Conservation (phyloP, 2,888 invertebrate species). For the Oligia strigilis region DNA sequence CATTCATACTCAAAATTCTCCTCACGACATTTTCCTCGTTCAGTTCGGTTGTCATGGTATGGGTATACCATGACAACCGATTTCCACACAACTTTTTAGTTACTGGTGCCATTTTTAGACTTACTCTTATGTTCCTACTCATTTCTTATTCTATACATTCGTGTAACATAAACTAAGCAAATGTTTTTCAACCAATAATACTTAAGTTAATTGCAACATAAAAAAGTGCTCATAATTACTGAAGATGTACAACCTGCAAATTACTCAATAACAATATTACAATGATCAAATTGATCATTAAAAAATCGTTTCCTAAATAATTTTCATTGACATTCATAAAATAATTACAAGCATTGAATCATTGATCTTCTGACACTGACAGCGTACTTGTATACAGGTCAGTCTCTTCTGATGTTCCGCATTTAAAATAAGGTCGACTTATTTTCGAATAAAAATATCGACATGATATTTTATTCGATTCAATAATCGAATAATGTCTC, state of each 20-base stretch:
- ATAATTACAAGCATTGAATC: conserved; percentile 32
- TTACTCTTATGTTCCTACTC: too few relatives aligned
- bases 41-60: too few relatives aligned
- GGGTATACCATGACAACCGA: too few relatives aligned
- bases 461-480: conserved; percentile 19
- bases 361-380: conserved; percentile 12
- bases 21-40: too few relatives aligned
- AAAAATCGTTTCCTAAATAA: conserved; percentile 23
- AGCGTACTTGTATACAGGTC: too few relatives aligned
- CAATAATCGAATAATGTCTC: conserved; percentile 36
- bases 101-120: too few relatives aligned
- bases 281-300: conserved; percentile 18
- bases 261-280: conserved; percentile 24
- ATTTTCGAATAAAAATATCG: conserved; percentile 27
- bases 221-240: conserved; percentile 17
- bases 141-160: too few relatives aligned
- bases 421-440: conserved; percentile 28
- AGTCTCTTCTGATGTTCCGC: conserved; percentile 26
- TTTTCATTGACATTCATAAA: conserved; percentile 31
- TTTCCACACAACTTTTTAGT: too few relatives aligned
- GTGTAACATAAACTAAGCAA: neutral
- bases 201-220: neutral
- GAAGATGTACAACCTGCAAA: conserved; percentile 32
- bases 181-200: neutral
- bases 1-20: too few relatives aligned